Evolutionary conservation across 2,113 vertebrate species (phyloP), one percentile per base, ranked within the genome.

Genomic region (Eudorcas thomsonii): DNA sequence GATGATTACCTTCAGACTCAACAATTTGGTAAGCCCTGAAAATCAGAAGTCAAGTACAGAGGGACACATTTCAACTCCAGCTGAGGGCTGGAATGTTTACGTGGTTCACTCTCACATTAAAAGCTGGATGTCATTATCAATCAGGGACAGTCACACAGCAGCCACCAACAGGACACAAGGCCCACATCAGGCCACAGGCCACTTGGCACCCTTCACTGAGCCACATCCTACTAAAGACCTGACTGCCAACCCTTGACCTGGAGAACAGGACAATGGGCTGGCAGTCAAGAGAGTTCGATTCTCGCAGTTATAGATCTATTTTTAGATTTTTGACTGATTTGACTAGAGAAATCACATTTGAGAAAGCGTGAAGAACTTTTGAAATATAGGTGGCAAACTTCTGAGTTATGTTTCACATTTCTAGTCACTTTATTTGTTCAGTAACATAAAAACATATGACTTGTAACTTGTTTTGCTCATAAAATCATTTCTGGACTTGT

Each of bases 181-280:
- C 30, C 17, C 93, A 84, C 83, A 81, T 57, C 14, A 84, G 93
- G 91, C 67, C 96, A 97, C 93, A 96, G 86, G 94, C 93, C 97
- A 97, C 71, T 52, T 96, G 97, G 94, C 97, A 86, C n/a, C 81
- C 82, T 62, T 77, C 64, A 54, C 15, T 52, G 28, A 83, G 59
- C 26, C 78, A 84, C 36, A 96, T 85, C 67, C 83, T 78, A 64
- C 60, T 80, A 25, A 93, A 86, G 25, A 43, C n/a, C 81, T 43
- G 39, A 36, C 36, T 50, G 88, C 25, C 88, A 96, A 96, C 55
- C 48, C 85, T 52, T 94, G 91, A 88, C 80, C 97, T 88, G 77
- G 25, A 45, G 28, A 91, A 60, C 0, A 90, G 48, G 45, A 88
- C 54, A 78, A 39, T 3, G 17, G 67, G 19, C 64, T 33, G 7